Percentiles rank a stretch among this genome's conserved stretches.
Evolutionary conservation across 2,888 invertebrate genomes (phyloP).

Genomic region (Ashinkailepas kermadecensis): DNA sequence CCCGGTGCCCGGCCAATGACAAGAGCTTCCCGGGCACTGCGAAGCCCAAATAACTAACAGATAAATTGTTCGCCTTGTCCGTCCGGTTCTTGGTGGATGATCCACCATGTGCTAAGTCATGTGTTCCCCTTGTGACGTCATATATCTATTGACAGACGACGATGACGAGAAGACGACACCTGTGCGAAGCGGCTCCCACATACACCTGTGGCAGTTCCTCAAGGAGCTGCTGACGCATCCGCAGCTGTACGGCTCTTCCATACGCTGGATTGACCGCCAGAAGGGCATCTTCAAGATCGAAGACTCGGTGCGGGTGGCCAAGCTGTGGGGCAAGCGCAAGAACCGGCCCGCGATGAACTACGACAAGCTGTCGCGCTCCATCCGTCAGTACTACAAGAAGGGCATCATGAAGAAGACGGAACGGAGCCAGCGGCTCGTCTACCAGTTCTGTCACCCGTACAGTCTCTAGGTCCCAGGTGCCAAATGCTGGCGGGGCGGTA

Average conservation of each 20-base stretch:
- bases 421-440: slow-evolving; percentile 92
- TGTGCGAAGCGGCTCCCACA: slow-evolving; percentile 55
- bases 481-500: slow-evolving; percentile 16
- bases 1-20: too few species aligned
- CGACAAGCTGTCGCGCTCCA: slow-evolving; percentile 94
- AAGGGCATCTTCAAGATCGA: slow-evolving; percentile 98
- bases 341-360: slow-evolving; percentile 99
- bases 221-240: slow-evolving; percentile 88
- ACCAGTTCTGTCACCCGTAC: slow-evolving; percentile 96
- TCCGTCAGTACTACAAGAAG: slow-evolving; percentile 98
- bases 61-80: too few species aligned
- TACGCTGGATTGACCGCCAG: slow-evolving; percentile 91
- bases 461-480: slow-evolving; percentile 54
- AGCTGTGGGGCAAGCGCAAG: slow-evolving; percentile 95
- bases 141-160: slow-evolving; percentile 33
- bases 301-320: slow-evolving; percentile 94
- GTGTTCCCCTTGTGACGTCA: too few species aligned
- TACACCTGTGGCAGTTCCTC: slow-evolving; percentile 97
- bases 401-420: slow-evolving; percentile 99
- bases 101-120: too few species aligned
- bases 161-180: slow-evolving; percentile 26
- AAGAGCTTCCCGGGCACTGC: too few species aligned
- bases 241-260: slow-evolving; percentile 82
- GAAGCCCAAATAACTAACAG: too few species aligned
- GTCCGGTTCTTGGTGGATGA: too few species aligned